A percentile compares a stretch with the other conserved stretches of the same genome.
phyloP scores from a whole-genome alignment of 2,888 invertebrate species.

The Busseola fusca region DNA sequence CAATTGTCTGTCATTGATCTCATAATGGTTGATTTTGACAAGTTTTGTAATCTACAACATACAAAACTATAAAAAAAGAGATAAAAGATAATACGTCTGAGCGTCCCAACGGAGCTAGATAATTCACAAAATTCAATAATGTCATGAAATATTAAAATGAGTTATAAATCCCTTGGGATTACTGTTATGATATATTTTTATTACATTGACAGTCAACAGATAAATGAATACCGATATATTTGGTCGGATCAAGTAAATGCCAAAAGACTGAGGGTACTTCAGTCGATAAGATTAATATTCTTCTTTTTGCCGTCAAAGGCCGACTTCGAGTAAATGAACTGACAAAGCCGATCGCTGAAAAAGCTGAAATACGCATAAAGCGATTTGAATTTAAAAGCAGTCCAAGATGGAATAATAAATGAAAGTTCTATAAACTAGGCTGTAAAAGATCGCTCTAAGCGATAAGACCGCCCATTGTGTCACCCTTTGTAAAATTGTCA shows the following conservation, averaged over 20 bases:
- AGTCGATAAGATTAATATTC: constrained; percentile 13
- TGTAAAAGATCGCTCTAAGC: no score
- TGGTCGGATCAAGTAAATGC: constrained; percentile 16
- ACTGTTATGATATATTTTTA: constrained; percentile 29
- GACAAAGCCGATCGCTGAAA: constrained; percentile 8
- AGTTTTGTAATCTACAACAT: no score
- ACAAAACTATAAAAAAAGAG: no score
- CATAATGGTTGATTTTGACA: no score
- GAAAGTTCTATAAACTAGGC: constrained; percentile 14
- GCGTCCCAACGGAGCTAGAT: constrained; percentile 12
- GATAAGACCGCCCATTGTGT: no score
- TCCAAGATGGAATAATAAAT: constrained; percentile 42
- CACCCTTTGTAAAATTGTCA: no score
- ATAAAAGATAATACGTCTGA: constrained; percentile 19
- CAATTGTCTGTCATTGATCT: no score
- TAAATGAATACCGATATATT: constrained; percentile 23
- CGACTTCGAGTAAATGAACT: constrained; percentile 17
- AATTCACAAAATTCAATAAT: constrained; percentile 24
- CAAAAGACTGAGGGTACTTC: constrained; percentile 1
- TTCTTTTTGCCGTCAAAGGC: constrained; percentile 8
- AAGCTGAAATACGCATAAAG: constrained; percentile 18
- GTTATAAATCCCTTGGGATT: constrained; percentile 35
- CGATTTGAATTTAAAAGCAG: constrained; percentile 30
- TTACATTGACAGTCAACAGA: constrained; percentile 20
- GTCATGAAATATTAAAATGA: constrained; percentile 26